Conservation (phyloP, 1,140 invertebrate species). For the Drosophila persimilis region DNA sequence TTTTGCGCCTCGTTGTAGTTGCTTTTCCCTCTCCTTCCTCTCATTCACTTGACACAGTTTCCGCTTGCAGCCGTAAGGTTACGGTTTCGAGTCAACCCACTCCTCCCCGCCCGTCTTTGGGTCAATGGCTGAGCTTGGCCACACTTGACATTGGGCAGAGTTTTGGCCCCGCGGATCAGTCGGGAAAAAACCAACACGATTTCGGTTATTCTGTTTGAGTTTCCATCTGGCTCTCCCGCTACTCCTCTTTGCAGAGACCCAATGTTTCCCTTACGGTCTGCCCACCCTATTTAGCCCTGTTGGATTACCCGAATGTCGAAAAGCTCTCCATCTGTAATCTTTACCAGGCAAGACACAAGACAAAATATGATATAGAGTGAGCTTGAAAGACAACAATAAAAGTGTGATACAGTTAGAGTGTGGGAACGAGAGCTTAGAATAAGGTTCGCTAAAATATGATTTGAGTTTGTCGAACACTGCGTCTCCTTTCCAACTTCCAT, state of each 20-base stretch:
- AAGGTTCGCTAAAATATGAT: background rate
- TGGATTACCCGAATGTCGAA: conserved; percentile 34
- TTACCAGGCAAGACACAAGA: no score
- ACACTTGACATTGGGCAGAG: conserved; percentile 62
- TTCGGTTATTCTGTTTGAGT: conserved; percentile 6
- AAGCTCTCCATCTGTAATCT: conserved; percentile 11
- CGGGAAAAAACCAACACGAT: conserved; percentile 14
- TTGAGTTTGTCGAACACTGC: background rate
- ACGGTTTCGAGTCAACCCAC: conserved; percentile 4
- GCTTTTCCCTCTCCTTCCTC: conserved; percentile 36
- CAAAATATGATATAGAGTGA: no score
- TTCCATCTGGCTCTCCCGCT: background rate
- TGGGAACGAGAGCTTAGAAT: background rate
- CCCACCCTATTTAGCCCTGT: conserved; percentile 24
- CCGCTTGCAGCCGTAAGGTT: conserved; percentile 6
- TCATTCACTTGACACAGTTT: conserved; percentile 64
- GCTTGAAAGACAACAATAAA: no score
- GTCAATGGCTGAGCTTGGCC: conserved; percentile 30
- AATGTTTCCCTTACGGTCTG: conserved; percentile 44
- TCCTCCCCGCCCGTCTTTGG: no score
- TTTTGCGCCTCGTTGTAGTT: conserved; percentile 8
- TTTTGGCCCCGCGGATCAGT: background rate
- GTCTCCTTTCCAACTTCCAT: no score
- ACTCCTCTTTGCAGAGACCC: conserved; percentile 11
- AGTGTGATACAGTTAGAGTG: no score